Evolutionary conservation across 2,797 vertebrate genomes (phyloP), one percentile per base, ranked within the genome.

Genomic region (Peromyscus aztecus): DNA sequence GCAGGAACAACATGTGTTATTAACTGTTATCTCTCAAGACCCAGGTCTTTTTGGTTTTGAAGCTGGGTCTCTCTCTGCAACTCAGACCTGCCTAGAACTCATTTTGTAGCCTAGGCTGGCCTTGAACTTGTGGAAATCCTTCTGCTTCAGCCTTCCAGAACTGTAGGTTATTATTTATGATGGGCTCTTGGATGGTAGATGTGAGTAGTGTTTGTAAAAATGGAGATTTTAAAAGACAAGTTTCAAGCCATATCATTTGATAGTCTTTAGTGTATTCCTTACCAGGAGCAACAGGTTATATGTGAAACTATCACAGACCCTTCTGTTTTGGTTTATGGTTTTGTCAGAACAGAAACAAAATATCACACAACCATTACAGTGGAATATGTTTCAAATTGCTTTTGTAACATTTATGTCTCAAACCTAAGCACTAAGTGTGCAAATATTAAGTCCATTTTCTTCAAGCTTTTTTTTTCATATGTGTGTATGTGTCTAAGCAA

Each of bases 391-490:
- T 76, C 67, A 52, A 65, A 89, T 78, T 69, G 34, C 67, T 89
- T 86, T 61, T 23, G 90, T 67, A 90, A 81, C 4, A 59, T 86
- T 61, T 93, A 5, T 86, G n/a, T 96, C 34, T 81, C 16, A 92
- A 52, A 8, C 57, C 69, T 89, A 63, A 96, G 31, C 19, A 86
- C 14, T 4, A 82, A 65, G 19, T 90, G n/a, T 57, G 16, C 21
- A 86, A 90, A 82, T 95, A 59, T 23, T 21, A 2, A 78, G 46
- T 91, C 59, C 21, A 61, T 61, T 61, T 75, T 40, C 9, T 27
- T 76, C n/a, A n/a, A n/a, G n/a, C 0, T 76, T 11, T 76, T 40
- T 43, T 23, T 46, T 55, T 55, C 52, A 55, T 55, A 40, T 75
- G 37, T 75, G 40, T 76, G 75, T 77, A 43, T 77, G 43, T 77